phyloP scores from a whole-genome alignment of 2,797 vertebrate genomes.

The Euphonia xanthogaster region DNA sequence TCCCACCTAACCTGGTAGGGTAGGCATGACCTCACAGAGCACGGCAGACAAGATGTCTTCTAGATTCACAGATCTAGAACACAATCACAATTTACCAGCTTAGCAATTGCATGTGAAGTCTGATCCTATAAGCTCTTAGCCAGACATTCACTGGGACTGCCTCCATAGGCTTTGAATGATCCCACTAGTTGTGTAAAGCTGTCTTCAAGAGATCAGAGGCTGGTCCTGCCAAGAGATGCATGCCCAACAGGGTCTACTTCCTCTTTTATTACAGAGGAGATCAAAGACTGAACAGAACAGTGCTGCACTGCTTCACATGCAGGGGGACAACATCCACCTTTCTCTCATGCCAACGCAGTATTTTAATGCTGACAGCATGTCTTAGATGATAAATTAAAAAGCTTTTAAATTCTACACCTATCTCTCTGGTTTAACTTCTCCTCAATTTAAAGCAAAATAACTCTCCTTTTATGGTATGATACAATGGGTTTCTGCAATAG shows the following conservation, averaged over 20 bases:
- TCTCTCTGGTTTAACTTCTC: neutral
- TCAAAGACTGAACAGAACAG: neutral
- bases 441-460: neutral
- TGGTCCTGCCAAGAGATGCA: neutral
- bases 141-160: neutral
- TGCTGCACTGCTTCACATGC: neutral
- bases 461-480: neutral
- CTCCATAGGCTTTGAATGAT: neutral
- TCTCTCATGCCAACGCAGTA: rapidly evolving
- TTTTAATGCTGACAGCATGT: rapidly evolving
- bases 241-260: neutral
- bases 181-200: neutral
- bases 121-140: neutral
- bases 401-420: neutral
- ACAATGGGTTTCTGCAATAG: neutral
- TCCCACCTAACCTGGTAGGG: neutral
- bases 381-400: neutral
- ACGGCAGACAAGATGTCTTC: neutral
- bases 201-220: neutral
- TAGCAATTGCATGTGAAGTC: neutral
- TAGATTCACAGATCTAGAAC: neutral
- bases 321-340: neutral
- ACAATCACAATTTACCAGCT: neutral
- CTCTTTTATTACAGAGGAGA: neutral
- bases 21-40: neutral